Base-by-base conservation (phyloP, 2,797 vertebrate species). In the Luscinia luscinia region DNA sequence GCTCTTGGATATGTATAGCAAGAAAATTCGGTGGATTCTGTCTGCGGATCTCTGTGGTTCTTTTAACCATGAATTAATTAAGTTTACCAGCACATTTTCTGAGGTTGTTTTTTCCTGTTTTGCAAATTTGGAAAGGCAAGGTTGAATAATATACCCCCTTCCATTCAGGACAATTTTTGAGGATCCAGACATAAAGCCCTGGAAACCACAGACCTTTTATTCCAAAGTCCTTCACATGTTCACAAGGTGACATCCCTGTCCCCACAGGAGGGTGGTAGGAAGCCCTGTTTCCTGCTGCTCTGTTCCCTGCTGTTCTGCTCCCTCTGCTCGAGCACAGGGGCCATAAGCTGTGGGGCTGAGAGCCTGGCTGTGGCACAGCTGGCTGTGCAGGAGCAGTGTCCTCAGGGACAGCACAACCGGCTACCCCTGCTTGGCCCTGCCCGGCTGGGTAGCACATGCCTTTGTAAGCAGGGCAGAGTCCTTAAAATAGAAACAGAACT, bases 401-500 rank as follows among this genome's bases (percentile, higher is more conserved):
- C 76, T 32, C 24, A 5, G 90, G 89, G 92, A 89, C 62, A 69
- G 85, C 40, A 48, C 46, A 36, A 38, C 79, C 19, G 2, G 67
- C 70, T 72, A 63, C 23, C 28, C 1, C 45, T 30, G 63, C 81
- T n/a, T 6, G 17, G 58, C 67, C 49, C 34, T 68, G 5, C 83
- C 0, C 0, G 32, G n/a, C 64, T 83, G 41, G 74, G 32, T 1
- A 73, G 48, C 67, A 76, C 43, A 0, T 26, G 51, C 36, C 51
- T 84, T 58, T 69, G 55, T 58, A 30, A 64, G 77, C 80, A 88
- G 82, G 64, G 55, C 52, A 15, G 23, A 15, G 76, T 23, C 83
- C 83, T 86, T 62, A 63, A 87, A 80, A 40, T 13, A 88, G 67
- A 62, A 92, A 45, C 8, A 40, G 52, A 74, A 55, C 3, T 3